Evolutionary conservation across 1,140 invertebrate species (phyloP), one percentile per base, ranked within the genome.

Genomic region (Zeugodacus cucurbitae): DNA sequence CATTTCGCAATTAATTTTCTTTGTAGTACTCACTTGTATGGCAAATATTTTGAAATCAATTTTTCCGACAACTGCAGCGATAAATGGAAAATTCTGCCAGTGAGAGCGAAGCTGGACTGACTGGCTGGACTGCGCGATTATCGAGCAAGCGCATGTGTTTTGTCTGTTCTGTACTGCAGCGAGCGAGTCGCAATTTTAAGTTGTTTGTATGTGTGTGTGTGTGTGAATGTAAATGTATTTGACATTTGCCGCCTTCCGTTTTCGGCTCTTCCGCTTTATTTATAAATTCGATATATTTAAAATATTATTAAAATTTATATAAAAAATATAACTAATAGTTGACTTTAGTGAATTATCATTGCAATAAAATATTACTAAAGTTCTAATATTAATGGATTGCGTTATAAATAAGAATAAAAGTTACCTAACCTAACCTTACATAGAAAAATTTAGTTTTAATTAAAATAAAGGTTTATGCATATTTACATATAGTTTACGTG

Each of bases 1-100:
- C 4, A 74, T 44, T 87, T 41, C 37, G 10, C n/a, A 54, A 87
- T 58, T 58, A n/a, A 8, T 87, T 64, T 59, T 59, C 29, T 58
- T 62, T 87, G 86, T 87, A 87, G 86, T 87, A 87, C 87, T 87
- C 87, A 87, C 87, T 87, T 87, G 87, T 37, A 67, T 70, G n/a
- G 32, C 34, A 87, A 87, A 87, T 58, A 87, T 87, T 87, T 87
- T 87, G 62, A 87, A 64, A 70, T 59, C 34, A 87, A 87, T 59
- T 87, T 87, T 87, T 70, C 62, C 59, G 58, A 87, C 86, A 41
- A 87, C 48, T 64, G 86, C 87, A 59, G 37, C 20, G 37, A 67
- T 37, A 86, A 86, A 86, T 59, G 54, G 57, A 86, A 86, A 86
- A 86, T 58, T 67, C 87, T 87, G 41, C 57, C 87, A 87, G 87